phyloP scores from a whole-genome alignment of 2,888 invertebrate genomes.

The Herminia tarsipennalis region DNA sequence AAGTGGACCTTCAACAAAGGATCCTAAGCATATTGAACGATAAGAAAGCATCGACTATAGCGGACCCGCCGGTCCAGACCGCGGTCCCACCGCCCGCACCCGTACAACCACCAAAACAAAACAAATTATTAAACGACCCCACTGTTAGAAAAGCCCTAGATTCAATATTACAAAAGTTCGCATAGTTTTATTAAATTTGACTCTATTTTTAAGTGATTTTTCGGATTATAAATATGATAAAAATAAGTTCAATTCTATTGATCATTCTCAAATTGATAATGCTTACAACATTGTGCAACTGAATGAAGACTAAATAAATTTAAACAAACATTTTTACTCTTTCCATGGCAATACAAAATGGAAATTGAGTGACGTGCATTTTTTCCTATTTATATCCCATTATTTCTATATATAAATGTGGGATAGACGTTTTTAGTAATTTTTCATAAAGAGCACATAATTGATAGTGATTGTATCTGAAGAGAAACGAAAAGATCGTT shows the following conservation, averaged over 20 bases:
- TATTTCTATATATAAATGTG: too few relatives aligned
- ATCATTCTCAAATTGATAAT: too few relatives aligned
- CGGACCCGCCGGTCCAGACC: slow-evolving; percentile 51
- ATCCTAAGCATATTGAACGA: slow-evolving; percentile 93
- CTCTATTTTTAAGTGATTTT: background rate
- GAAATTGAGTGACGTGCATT: too few relatives aligned
- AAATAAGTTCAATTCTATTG: background rate
- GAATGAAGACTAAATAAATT: too few relatives aligned
- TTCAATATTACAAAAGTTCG: slow-evolving; percentile 84
- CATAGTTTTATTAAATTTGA: slow-evolving; percentile 37
- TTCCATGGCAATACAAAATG: too few relatives aligned
- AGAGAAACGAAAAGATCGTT: too few relatives aligned
- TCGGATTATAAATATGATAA: background rate
- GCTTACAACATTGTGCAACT: too few relatives aligned
- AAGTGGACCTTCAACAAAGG: slow-evolving; percentile 90
- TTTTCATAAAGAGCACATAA: too few relatives aligned
- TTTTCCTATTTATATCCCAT: too few relatives aligned
- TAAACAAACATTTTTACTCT: too few relatives aligned
- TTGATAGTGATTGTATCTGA: too few relatives aligned
- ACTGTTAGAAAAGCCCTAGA: slow-evolving; percentile 93
- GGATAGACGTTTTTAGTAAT: too few relatives aligned
- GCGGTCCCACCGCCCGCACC: slow-evolving; percentile 25
- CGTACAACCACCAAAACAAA: slow-evolving; percentile 62
- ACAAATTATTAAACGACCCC: slow-evolving; percentile 90
- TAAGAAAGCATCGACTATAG: slow-evolving; percentile 72